Evolutionary conservation across 2,113 vertebrate genomes (phyloP).

Genomic region (Tachysurus vachellii): DNA sequence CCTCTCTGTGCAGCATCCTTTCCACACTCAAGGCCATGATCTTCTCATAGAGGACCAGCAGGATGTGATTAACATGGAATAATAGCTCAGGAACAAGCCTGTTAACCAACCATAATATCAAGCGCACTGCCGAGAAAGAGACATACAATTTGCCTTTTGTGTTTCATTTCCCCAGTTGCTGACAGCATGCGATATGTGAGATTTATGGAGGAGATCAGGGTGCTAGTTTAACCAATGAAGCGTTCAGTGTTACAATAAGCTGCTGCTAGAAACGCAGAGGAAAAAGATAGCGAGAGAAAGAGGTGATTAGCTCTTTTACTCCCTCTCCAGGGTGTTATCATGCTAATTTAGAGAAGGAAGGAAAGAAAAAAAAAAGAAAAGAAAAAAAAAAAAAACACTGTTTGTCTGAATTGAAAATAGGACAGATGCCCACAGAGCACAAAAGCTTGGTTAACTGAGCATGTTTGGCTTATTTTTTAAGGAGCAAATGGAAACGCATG

Average conservation of each 20-base stretch:
- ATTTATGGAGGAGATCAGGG: conserved; percentile 72
- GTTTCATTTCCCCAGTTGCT: conserved; percentile 61
- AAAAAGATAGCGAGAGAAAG: conserved; percentile 24
- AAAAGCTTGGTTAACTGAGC: conserved; percentile 14
- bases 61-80: conserved; percentile 65
- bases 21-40: conserved; percentile 8
- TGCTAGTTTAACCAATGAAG: conserved; percentile 73
- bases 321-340: conserved; percentile 67
- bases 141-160: conserved; percentile 72
- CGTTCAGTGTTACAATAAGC: conserved; percentile 70
- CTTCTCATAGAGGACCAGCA: conserved; percentile 40
- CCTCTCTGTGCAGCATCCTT: conserved; percentile 1
- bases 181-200: conserved; percentile 65
- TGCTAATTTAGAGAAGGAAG: conserved; percentile 65
- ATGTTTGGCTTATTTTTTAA: conserved; percentile 26
- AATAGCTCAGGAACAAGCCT: conserved; percentile 67
- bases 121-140: conserved; percentile 64
- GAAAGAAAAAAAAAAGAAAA: conserved; percentile 52
- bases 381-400: conserved; percentile 39
- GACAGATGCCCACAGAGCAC: conserved; percentile 8
- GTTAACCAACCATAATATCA: conserved; percentile 53
- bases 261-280: conserved; percentile 52
- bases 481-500: conserved; percentile 13
- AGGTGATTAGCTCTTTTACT: conserved; percentile 51
- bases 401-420: conserved; percentile 38